Conservation (phyloP, 1,140 invertebrate genomes). For the Manduca sexta region DNA sequence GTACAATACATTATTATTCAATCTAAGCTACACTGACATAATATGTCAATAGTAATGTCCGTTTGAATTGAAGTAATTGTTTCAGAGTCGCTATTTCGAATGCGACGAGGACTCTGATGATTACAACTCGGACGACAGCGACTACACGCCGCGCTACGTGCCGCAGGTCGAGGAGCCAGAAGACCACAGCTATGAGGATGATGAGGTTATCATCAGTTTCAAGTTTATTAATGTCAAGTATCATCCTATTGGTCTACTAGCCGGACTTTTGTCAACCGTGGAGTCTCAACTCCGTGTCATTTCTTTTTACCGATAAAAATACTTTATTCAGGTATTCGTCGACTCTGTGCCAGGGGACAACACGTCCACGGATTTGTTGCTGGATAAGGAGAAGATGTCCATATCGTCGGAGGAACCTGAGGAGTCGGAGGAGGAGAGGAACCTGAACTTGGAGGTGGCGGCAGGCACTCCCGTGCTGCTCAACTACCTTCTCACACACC, state of each 20-base stretch:
- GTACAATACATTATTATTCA: no score
- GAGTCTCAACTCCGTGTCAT: no score
- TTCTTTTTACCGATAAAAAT: no score
- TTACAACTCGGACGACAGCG: slow-evolving; percentile 33
- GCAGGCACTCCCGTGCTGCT: slow-evolving; percentile 54
- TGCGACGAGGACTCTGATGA: slow-evolving; percentile 32
- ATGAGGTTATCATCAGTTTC: no score
- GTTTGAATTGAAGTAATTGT: no score
- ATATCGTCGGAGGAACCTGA: slow-evolving; percentile 26
- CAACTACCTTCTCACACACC: slow-evolving; percentile 53
- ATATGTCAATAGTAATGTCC: background rate
- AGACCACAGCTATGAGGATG: slow-evolving; percentile 13
- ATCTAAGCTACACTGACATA: no score
- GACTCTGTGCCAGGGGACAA: slow-evolving; percentile 38
- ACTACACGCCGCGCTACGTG: slow-evolving; percentile 16
- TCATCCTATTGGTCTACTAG: no score
- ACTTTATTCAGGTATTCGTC: slow-evolving; percentile 52
- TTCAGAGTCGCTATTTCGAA: slow-evolving; percentile 50
- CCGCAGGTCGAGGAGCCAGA: background rate
- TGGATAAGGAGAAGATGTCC: slow-evolving; percentile 40
- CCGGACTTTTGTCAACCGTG: no score
- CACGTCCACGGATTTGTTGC: slow-evolving; percentile 44
- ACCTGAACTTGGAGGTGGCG: slow-evolving; percentile 47
- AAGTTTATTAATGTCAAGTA: no score
- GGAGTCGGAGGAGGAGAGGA: slow-evolving; percentile 16